A percentile compares a stretch with the other conserved stretches of the same genome.
Evolutionary conservation across 2,888 invertebrate genomes (phyloP).

Genomic region (Pegoplata infirma): DNA sequence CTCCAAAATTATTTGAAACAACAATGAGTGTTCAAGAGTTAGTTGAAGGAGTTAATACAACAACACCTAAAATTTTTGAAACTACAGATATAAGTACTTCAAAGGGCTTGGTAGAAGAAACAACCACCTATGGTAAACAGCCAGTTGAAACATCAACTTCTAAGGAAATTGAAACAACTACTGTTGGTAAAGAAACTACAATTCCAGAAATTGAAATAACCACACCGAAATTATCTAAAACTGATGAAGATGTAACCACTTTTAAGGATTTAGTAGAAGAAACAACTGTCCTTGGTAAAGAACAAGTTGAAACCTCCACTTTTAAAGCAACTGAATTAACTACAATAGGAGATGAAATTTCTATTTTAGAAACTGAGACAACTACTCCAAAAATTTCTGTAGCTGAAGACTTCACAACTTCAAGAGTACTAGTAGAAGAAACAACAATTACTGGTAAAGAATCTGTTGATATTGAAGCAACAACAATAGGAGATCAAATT

Average conservation of each 20-base stretch:
- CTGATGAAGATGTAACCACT: neutral
- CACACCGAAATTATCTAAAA: neutral
- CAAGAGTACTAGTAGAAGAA: neutral
- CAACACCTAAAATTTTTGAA: neutral
- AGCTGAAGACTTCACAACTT: neutral
- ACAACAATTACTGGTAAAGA: neutral
- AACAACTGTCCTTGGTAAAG: neutral
- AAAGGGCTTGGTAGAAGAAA: neutral
- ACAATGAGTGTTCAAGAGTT: neutral
- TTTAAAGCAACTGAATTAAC: constrained; percentile 1
- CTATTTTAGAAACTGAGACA: neutral
- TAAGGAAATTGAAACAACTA: neutral
- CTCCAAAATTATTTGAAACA: neutral
- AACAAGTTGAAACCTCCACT: neutral
- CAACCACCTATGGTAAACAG: neutral
- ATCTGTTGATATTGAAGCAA: neutral
- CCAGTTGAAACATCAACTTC: neutral
- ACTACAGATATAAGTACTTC: neutral
- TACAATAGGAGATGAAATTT: neutral
- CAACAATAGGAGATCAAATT: neutral
- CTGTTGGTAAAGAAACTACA: neutral
- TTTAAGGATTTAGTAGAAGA: neutral
- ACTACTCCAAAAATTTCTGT: neutral
- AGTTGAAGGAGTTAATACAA: neutral
- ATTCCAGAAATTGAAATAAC: neutral